Evolutionary conservation across 37 sponge, comb jelly and placozoan species (phyloP).

Genomic region (Chondrilla cf. caribensis): DNA sequence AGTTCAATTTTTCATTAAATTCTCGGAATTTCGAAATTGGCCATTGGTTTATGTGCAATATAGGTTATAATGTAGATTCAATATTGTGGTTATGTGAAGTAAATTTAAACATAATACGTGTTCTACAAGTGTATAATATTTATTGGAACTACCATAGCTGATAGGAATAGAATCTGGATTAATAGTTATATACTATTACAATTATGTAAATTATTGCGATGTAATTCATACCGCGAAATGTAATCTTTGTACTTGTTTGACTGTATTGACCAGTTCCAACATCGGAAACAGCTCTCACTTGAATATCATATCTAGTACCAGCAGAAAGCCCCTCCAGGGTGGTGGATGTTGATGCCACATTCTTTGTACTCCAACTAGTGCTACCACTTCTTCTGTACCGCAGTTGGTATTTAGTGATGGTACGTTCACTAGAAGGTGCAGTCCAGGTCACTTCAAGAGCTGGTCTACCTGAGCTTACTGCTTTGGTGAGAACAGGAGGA

Average conservation of each 20-base stretch:
- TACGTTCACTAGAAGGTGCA: not conserved
- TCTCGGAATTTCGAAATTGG: too few relatives aligned
- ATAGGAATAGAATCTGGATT: too few relatives aligned
- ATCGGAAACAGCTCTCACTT: not conserved
- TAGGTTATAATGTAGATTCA: too few relatives aligned
- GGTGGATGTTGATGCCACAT: not conserved
- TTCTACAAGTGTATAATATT: too few relatives aligned
- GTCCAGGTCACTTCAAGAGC: constrained; percentile 14
- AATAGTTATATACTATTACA: too few relatives aligned
- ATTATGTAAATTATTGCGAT: too few relatives aligned
- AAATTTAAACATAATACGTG: too few relatives aligned
- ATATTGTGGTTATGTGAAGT: too few relatives aligned
- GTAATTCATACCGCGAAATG: not conserved
- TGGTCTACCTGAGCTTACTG: not conserved
- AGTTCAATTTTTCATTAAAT: too few relatives aligned
- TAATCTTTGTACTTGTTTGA: not conserved
- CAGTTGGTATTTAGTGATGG: not conserved
- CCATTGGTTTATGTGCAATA: too few relatives aligned
- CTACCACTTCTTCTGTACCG: constrained; percentile 2
- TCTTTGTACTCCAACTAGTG: not conserved
- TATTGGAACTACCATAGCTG: too few relatives aligned
- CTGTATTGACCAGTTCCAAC: not conserved
- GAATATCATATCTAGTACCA: not conserved
- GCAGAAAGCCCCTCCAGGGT: not conserved
- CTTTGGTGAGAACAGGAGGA: not conserved